These are phyloP conservation scores for Uria aalge DNA, from an alignment of 2,113 vertebrate species.

Conservation along the genomic window DNA sequence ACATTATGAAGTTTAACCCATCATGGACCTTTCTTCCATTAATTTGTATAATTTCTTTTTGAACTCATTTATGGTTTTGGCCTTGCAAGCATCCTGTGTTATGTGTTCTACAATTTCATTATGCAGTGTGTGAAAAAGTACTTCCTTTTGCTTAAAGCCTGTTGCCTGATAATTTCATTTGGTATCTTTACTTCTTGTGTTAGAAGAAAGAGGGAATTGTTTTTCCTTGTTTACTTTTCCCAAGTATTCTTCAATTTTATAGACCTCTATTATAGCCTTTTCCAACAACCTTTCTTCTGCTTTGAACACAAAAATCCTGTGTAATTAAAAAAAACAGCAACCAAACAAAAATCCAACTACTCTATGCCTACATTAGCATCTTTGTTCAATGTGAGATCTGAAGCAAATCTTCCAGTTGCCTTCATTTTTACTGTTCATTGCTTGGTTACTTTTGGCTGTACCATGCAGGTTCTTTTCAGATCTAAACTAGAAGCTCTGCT, in stretches of 20 bases:
- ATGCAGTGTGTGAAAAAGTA: slow-evolving; percentile 52
- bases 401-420: not conserved
- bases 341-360: not conserved
- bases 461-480: not conserved
- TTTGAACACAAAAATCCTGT: not conserved
- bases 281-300: not conserved
- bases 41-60: slow-evolving; percentile 45
- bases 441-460: not conserved
- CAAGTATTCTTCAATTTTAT: not conserved
- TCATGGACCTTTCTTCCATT: not conserved
- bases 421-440: not conserved
- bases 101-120: slow-evolving; percentile 61
- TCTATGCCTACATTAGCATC: not conserved
- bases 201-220: not conserved
- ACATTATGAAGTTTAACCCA: slow-evolving; percentile 1
- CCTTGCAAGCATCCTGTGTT: slow-evolving; percentile 39
- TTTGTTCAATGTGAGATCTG: not conserved
- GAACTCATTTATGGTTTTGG: slow-evolving; percentile 31
- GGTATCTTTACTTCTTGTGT: not conserved
- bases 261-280: not conserved
- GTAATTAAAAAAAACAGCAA: not conserved
- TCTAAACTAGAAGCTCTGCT: not conserved
- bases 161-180: slow-evolving; percentile 52
- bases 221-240: slow-evolving; percentile 9
- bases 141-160: slow-evolving; percentile 51